Conservation (phyloP, 1,140 invertebrate genomes). For the Drosophila obscura region DNA sequence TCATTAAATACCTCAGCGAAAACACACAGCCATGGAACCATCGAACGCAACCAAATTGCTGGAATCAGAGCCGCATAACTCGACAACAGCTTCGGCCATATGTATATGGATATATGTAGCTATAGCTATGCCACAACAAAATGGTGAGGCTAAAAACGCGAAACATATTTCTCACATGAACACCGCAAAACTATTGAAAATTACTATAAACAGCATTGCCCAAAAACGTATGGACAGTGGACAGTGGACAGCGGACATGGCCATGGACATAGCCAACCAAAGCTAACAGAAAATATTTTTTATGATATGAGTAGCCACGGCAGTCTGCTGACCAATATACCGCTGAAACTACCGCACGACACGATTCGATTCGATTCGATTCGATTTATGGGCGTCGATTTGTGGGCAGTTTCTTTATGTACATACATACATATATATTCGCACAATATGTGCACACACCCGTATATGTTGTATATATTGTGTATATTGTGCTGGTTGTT, state of each 20-base stretch:
- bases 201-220: constrained; percentile 69
- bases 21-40: constrained; percentile 3
- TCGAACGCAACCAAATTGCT: constrained; percentile 2
- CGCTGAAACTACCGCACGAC: constrained; percentile 11
- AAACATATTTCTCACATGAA: constrained; percentile 73
- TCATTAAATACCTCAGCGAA: not conserved
- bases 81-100: not conserved
- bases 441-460: too few species aligned
- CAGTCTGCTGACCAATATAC: constrained; percentile 30
- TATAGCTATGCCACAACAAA: constrained; percentile 14
- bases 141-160: constrained; percentile 16
- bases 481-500: constrained; percentile 1
- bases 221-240: constrained; percentile 46
- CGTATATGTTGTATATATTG: constrained; percentile 2
- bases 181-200: constrained; percentile 76
- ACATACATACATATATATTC: not conserved
- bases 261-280: constrained; percentile 19
- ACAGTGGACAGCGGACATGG: constrained; percentile 10
- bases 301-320: constrained; percentile 31
- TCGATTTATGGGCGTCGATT: constrained; percentile 70
- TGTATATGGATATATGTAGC: not conserved
- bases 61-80: constrained; percentile 1
- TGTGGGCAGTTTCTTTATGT: constrained; percentile 32
- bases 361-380: constrained; percentile 24
- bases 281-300: constrained; percentile 39